Evolutionary conservation across 2,888 invertebrate genomes (phyloP), one percentile per base, ranked within the genome.

Genomic region (Drosophila mercatorum): DNA sequence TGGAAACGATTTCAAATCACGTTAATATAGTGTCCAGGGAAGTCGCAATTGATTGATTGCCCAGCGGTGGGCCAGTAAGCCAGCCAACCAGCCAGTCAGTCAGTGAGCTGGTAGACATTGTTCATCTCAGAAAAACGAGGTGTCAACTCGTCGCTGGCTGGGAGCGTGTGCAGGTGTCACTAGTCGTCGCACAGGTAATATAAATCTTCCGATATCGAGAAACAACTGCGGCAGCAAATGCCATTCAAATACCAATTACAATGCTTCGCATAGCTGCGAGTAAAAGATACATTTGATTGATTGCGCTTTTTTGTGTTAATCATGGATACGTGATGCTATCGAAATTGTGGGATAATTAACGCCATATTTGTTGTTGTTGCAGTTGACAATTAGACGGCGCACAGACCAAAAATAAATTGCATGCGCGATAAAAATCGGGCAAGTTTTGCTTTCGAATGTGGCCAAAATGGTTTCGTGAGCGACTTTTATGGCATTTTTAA

Each of bases 291-390:
- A 73, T 75, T 89, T 89, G 89, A 89, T 85, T 85, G 84, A 85
- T 89, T 89, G 77, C 80, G 47, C 64, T 65, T 88, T 78, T 78
- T 86, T 71, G 74, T 72, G 75, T 81, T 86, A 83, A 86, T 89
- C 83, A 86, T 81, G 83, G 83, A 75, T 79, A 89, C 86, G 86
- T 89, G 86, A 86, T 88, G 86, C 84, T 88, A 86, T 88, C 86
- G 79, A 90, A 88, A 87, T 75, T 79, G 87, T 88, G 84, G 79
- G 65, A 90, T 88, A 87, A 87, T 87, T 87, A 89, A 80, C 83
- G 80, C 86, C 88, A 88, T 88, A 90, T 89, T 86, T 86, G 90
- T 78, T 43, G 43, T 26, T 56, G 59, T 22, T 56, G 59, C 12
- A 43, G 71, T 61, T 70, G 72, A 70, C 70, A 70, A 70, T 70